phyloP scores from a whole-genome alignment of 2,113 vertebrate species.

The Aegithalos caudatus region DNA sequence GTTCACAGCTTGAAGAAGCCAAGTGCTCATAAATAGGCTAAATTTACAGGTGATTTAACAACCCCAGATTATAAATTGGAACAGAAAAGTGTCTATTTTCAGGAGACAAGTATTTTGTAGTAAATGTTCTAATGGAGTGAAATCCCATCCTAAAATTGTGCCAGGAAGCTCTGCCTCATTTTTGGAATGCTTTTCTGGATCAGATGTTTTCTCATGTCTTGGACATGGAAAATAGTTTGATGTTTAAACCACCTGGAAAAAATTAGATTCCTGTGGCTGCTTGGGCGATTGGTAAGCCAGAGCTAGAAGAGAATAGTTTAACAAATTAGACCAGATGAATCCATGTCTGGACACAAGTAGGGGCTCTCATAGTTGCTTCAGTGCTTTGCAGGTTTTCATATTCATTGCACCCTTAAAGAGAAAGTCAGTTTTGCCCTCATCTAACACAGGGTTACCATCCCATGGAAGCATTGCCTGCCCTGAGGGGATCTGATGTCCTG shows the following conservation, averaged over 20 bases:
- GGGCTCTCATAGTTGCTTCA: not conserved
- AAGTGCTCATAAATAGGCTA: slow-evolving; percentile 2
- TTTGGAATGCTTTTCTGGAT: slow-evolving; percentile 25
- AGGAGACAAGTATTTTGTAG: not conserved
- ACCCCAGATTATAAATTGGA: not conserved
- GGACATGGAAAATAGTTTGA: not conserved
- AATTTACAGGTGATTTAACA: slow-evolving; percentile 42
- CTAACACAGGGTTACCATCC: not conserved
- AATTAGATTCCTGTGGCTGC: slow-evolving; percentile 19
- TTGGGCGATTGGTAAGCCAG: not conserved
- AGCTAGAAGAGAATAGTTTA: not conserved
- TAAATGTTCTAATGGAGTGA: not conserved
- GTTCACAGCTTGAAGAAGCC: slow-evolving; percentile 44
- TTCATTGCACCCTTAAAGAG: not conserved
- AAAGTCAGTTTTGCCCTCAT: not conserved
- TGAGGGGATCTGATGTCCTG: accelerated
- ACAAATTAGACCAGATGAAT: not conserved
- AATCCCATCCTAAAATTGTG: not conserved
- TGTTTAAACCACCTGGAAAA: slow-evolving; percentile 24
- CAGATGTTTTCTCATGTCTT: not conserved
- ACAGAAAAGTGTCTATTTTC: not conserved
- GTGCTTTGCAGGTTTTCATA: not conserved
- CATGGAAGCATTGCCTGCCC: accelerated
- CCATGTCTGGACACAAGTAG: not conserved
- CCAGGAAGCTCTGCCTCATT: not conserved